Conservation (phyloP, 1,140 invertebrate genomes). For the Rhopalosiphum maidis region DNA sequence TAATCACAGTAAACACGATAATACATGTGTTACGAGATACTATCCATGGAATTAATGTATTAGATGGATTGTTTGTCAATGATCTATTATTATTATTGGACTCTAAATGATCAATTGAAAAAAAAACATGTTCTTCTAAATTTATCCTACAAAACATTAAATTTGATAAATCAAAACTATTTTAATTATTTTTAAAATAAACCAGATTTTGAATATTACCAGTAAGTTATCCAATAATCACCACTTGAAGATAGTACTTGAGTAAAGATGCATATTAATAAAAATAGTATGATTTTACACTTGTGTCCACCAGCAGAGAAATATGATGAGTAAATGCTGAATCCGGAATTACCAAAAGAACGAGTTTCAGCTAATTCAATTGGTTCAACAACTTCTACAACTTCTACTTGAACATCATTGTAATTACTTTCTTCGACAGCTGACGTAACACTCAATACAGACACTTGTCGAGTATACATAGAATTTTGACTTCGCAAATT, state of each 20-base stretch:
- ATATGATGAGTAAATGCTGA: slow-evolving; percentile 72
- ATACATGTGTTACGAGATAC: slow-evolving; percentile 64
- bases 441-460: slow-evolving; percentile 59
- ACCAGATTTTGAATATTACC: slow-evolving; percentile 66
- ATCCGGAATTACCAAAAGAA: slow-evolving; percentile 62
- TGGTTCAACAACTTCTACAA: slow-evolving; percentile 55
- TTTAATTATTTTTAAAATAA: background rate
- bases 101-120: background rate
- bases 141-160: slow-evolving; percentile 63
- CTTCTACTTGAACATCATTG: background rate
- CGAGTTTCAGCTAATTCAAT: slow-evolving; percentile 59
- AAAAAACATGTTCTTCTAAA: slow-evolving; percentile 63
- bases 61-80: background rate
- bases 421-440: slow-evolving; percentile 58
- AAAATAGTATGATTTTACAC: slow-evolving; percentile 66
- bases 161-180: background rate
- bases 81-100: no score
- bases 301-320: slow-evolving; percentile 73
- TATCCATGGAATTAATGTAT: background rate
- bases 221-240: slow-evolving; percentile 80
- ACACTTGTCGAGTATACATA: slow-evolving; percentile 55
- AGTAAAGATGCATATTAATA: slow-evolving; percentile 70
- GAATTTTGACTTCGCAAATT: background rate
- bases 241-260: slow-evolving; percentile 76
- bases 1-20: slow-evolving; percentile 72